Evolutionary conservation across 1,140 invertebrate genomes (phyloP).

Genomic region (Mizuhopecten yessoensis): DNA sequence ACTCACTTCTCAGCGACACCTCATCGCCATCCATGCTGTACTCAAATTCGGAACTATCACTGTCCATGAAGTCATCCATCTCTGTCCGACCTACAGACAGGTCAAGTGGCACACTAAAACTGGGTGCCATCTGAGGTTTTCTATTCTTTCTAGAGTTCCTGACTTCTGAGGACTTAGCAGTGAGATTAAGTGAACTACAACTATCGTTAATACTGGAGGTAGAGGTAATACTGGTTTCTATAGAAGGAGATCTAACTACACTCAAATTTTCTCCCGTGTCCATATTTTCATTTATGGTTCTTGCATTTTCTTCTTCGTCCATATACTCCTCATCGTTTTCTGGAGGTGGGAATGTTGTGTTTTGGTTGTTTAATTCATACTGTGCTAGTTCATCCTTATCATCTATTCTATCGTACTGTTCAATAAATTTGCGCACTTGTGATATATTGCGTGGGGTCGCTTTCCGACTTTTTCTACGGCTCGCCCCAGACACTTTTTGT

Average conservation of each 20-base stretch:
- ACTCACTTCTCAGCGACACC: slow-evolving; percentile 41
- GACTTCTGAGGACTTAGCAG: not conserved
- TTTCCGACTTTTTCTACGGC: slow-evolving; percentile 69
- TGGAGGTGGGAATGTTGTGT: slow-evolving; percentile 71
- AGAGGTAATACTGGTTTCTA: slow-evolving; percentile 23
- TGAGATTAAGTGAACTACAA: slow-evolving; percentile 25
- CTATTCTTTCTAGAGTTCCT: not conserved
- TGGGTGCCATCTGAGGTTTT: not conserved
- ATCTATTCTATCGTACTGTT: slow-evolving; percentile 60
- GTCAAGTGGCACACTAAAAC: not conserved
- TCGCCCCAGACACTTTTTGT: slow-evolving; percentile 41
- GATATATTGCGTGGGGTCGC: slow-evolving; percentile 70
- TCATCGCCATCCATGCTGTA: slow-evolving; percentile 30
- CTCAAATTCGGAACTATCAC: slow-evolving; percentile 4
- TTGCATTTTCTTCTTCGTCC: slow-evolving; percentile 56
- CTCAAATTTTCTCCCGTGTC: not conserved
- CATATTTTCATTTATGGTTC: slow-evolving; percentile 40
- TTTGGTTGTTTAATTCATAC: slow-evolving; percentile 75
- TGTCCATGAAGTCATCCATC: not conserved
- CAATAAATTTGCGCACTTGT: slow-evolving; percentile 66
- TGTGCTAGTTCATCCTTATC: slow-evolving; percentile 73
- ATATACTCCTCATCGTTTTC: slow-evolving; percentile 56
- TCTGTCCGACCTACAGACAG: slow-evolving; percentile 15
- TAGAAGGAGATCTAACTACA: not conserved
- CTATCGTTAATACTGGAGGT: not conserved